Percentiles rank a stretch among this genome's conserved stretches.
phyloP scores from a whole-genome alignment of 2,113 vertebrate genomes.

The Sander vitreus region DNA sequence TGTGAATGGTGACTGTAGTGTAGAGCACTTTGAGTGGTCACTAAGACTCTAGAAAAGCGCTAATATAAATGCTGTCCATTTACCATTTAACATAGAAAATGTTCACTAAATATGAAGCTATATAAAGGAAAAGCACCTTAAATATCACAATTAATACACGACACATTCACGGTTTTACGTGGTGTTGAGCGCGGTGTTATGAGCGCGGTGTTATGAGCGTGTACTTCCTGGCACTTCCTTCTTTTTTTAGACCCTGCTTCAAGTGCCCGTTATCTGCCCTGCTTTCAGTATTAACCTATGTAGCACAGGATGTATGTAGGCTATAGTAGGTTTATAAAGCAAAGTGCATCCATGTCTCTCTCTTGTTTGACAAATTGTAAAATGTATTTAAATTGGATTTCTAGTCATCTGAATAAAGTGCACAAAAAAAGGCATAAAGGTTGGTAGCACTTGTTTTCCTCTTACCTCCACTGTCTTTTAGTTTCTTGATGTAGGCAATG shows the following conservation, averaged over 20 bases:
- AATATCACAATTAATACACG: neutral
- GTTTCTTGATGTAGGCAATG: constrained; percentile 52
- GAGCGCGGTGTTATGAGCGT: neutral
- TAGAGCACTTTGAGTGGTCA: too few relatives aligned
- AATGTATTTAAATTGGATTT: neutral
- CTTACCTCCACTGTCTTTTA: constrained; percentile 25
- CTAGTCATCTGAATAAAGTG: neutral
- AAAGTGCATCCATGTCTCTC: neutral
- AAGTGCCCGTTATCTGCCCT: too few relatives aligned
- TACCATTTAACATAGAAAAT: too few relatives aligned
- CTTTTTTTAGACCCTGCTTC: too few relatives aligned
- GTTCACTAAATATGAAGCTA: too few relatives aligned
- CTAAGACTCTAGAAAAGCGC: too few relatives aligned
- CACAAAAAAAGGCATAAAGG: neutral
- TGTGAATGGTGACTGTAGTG: too few relatives aligned
- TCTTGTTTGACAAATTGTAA: neutral
- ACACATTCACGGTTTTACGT: neutral
- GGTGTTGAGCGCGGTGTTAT: neutral
- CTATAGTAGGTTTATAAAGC: neutral
- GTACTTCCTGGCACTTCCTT: too few relatives aligned
- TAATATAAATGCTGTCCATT: too few relatives aligned
- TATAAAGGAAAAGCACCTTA: too few relatives aligned
- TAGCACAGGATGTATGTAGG: neutral
- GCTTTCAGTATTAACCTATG: neutral
- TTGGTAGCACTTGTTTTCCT: neutral